Conservation (phyloP, 2,888 invertebrate genomes). For the Drosophila kanekoi region DNA sequence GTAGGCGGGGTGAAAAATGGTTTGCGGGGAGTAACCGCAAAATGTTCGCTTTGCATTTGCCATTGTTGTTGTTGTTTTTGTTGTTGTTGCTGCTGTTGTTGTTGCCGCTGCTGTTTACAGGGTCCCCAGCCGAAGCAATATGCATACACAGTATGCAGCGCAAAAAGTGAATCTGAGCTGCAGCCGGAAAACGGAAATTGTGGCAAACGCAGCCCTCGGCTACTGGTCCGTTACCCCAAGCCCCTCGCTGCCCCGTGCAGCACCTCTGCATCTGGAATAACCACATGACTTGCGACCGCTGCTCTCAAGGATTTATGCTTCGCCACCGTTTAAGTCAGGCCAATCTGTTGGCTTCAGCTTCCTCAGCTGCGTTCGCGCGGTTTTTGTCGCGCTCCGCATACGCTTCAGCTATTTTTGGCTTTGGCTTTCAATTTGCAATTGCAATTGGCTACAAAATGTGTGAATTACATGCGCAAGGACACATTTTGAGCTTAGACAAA, state of each 20-base stretch:
- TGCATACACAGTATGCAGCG: slow-evolving; percentile 48
- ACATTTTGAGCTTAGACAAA: slow-evolving; percentile 28
- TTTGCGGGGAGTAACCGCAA: slow-evolving; percentile 66
- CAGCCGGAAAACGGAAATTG: slow-evolving; percentile 79
- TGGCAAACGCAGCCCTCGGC: slow-evolving; percentile 58
- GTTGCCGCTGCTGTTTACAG: slow-evolving; percentile 48
- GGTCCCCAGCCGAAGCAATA: slow-evolving; percentile 43
- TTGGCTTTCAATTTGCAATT: slow-evolving; percentile 68
- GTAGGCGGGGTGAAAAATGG: slow-evolving; percentile 30
- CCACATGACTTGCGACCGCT: slow-evolving; percentile 60
- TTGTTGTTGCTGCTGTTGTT: slow-evolving; percentile 37
- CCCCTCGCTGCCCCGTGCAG: not conserved
- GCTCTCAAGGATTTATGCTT: slow-evolving; percentile 73
- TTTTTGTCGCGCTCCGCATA: slow-evolving; percentile 43
- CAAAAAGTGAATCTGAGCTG: slow-evolving; percentile 77
- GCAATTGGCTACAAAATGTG: slow-evolving; percentile 47
- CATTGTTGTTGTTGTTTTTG: slow-evolving; percentile 32
- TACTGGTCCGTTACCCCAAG: slow-evolving; percentile 5
- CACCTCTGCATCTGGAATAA: slow-evolving; percentile 40
- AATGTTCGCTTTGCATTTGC: slow-evolving; percentile 60
- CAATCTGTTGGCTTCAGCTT: slow-evolving; percentile 60
- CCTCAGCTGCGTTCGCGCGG: slow-evolving; percentile 29
- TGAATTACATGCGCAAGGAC: slow-evolving; percentile 44
- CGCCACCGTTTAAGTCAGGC: slow-evolving; percentile 66
- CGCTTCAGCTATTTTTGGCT: slow-evolving; percentile 45